Conservation (phyloP, 2,888 invertebrate species). For the Epirrita christyi region DNA sequence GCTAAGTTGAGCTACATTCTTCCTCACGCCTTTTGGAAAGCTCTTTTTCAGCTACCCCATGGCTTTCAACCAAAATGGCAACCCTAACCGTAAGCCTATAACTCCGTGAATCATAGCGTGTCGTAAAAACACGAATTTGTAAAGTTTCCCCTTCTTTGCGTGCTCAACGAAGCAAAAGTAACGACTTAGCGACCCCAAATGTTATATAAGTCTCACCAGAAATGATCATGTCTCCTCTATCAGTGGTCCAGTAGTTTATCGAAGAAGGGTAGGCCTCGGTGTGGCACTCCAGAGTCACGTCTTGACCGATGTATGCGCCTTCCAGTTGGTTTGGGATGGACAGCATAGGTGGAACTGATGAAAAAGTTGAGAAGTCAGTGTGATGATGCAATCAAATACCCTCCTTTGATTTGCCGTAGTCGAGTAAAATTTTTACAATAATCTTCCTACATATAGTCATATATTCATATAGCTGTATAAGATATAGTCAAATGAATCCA, state of each 20-base stretch:
- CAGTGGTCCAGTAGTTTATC: constrained; percentile 97
- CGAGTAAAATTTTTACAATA: no score
- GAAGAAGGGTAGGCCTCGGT: constrained; percentile 97
- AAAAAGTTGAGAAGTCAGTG: constrained; percentile 15
- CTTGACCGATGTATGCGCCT: constrained; percentile 95
- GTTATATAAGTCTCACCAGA: constrained; percentile 88
- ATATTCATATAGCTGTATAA: no score
- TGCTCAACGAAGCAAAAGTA: constrained; percentile 41
- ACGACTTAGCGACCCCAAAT: constrained; percentile 41
- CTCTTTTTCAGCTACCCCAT: constrained; percentile 27
- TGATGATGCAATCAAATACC: neutral
- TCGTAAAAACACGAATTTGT: constrained; percentile 45
- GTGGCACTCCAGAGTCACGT: constrained; percentile 94
- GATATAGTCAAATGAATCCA: no score
- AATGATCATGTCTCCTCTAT: constrained; percentile 96
- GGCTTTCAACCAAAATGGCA: constrained; percentile 37
- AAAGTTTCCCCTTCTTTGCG: constrained; percentile 45
- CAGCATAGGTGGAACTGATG: constrained; percentile 95
- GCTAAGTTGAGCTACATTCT: constrained; percentile 21
- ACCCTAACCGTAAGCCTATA: constrained; percentile 42
- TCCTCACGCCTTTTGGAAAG: constrained; percentile 18
- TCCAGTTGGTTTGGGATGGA: constrained; percentile 97
- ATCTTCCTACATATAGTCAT: no score
- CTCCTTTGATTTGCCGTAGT: no score
- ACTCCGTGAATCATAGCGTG: constrained; percentile 45